phyloP scores from a whole-genome alignment of 2,888 invertebrate genomes.

The Emmelina monodactyla region DNA sequence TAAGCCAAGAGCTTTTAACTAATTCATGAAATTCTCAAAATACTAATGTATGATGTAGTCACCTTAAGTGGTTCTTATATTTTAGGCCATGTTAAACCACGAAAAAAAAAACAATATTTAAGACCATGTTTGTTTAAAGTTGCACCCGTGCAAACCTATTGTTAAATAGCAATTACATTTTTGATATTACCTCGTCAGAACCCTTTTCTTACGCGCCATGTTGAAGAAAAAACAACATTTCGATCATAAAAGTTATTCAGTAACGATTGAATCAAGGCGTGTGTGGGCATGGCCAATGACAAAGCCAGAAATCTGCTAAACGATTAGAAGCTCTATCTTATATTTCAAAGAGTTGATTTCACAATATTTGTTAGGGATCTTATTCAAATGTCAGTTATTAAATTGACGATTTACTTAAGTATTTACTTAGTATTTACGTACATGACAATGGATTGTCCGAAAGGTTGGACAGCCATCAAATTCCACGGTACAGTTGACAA shows the following conservation, averaged over 20 bases:
- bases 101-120: too few species aligned
- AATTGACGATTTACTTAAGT: conserved; percentile 53
- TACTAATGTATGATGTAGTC: too few species aligned
- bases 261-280: not conserved
- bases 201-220: conserved; percentile 3
- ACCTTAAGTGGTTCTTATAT: too few species aligned
- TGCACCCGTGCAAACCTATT: too few species aligned
- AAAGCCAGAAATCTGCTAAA: not conserved
- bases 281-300: not conserved
- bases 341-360: not conserved
- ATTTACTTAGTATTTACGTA: conserved; percentile 61
- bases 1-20: too few species aligned
- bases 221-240: not conserved
- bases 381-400: conserved; percentile 43
- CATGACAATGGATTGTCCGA: conserved; percentile 46
- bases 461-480: conserved; percentile 33
- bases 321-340: not conserved
- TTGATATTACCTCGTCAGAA: conserved; percentile 29
- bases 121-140: too few species aligned
- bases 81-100: too few species aligned
- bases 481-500: conserved; percentile 37
- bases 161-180: too few species aligned
- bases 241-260: not conserved
- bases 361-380: not conserved
- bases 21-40: too few species aligned